phyloP scores from a whole-genome alignment of 2,888 invertebrate genomes.

The Empis livida region DNA sequence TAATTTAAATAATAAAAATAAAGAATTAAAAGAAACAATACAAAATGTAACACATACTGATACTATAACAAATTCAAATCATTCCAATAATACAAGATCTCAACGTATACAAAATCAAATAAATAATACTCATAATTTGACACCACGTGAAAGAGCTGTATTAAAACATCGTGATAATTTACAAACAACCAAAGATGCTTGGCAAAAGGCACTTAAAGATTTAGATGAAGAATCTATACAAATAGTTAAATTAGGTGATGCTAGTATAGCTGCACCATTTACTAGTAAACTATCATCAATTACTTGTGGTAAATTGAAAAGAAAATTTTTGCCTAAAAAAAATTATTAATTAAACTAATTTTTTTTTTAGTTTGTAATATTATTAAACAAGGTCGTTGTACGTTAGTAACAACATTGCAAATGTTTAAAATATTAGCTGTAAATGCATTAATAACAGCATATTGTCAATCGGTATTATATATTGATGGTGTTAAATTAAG shows the following conservation, averaged over 20 bases:
- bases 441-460: constrained; percentile 94
- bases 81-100: not conserved
- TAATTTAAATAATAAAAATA: constrained; percentile 13
- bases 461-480: constrained; percentile 96
- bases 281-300: constrained; percentile 95
- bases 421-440: constrained; percentile 99
- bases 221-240: constrained; percentile 78
- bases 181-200: constrained; percentile 24
- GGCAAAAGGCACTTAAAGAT: constrained; percentile 55
- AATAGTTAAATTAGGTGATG: constrained; percentile 92
- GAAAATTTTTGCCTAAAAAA: not conserved
- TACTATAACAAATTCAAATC: constrained; percentile 4
- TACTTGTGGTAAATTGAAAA: constrained; percentile 64
- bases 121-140: constrained; percentile 17
- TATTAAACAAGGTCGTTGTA: constrained; percentile 98
- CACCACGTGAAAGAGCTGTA: constrained; percentile 27
- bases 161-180: constrained; percentile 29
- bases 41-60: constrained; percentile 3
- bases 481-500: constrained; percentile 96
- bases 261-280: constrained; percentile 98
- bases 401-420: constrained; percentile 95
- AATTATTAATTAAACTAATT: constrained; percentile 12
- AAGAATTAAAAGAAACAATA: constrained; percentile 7
- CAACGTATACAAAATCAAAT: constrained; percentile 2
- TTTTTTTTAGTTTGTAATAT: constrained; percentile 83